These are phyloP conservation scores for Drosophila pachea DNA, from an alignment of 1,140 invertebrate genomes.

Conservation along the genomic window DNA sequence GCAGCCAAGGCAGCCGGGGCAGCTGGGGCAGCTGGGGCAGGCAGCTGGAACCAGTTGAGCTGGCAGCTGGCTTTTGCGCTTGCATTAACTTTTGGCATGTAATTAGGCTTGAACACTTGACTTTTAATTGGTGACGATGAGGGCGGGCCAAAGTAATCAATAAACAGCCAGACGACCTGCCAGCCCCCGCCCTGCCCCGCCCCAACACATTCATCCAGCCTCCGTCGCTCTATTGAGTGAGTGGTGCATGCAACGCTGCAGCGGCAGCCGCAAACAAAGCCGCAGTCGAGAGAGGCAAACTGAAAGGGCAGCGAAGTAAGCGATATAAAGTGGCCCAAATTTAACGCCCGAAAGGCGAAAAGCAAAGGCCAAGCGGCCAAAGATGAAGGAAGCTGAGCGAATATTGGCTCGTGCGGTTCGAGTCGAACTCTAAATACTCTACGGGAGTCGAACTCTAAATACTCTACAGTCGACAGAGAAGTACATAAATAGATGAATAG, in stretches of 20 bases:
- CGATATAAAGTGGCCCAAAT: slow-evolving; percentile 29
- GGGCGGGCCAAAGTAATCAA: slow-evolving; percentile 52
- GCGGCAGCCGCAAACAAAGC: slow-evolving; percentile 19
- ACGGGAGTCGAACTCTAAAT: too few relatives aligned
- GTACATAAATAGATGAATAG: too few relatives aligned
- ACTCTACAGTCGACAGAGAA: too few relatives aligned
- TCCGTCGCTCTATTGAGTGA: slow-evolving; percentile 36
- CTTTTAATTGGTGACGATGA: slow-evolving; percentile 55
- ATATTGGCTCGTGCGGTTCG: too few relatives aligned
- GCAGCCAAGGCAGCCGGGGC: neutral
- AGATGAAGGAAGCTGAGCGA: neutral
- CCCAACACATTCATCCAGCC: neutral
- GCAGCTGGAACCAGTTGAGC: neutral
- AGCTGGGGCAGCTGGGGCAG: slow-evolving; percentile 12
- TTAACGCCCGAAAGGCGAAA: slow-evolving; percentile 4
- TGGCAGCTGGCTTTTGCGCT: slow-evolving; percentile 15
- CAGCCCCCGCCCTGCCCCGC: neutral
- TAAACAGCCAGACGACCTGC: slow-evolving; percentile 48
- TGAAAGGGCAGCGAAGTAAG: slow-evolving; percentile 21
- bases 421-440: too few relatives aligned
- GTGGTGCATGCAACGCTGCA: slow-evolving; percentile 42
- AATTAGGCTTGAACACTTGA: slow-evolving; percentile 56
- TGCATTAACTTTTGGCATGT: slow-evolving; percentile 38
- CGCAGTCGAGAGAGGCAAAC: slow-evolving; percentile 12
- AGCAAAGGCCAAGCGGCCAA: neutral